Percentiles rank a stretch among this genome's conserved stretches.
phyloP scores from a whole-genome alignment of 30 jellyfish, hydroid and myxozoan genomes.

The Haliclystus octoradiatus region DNA sequence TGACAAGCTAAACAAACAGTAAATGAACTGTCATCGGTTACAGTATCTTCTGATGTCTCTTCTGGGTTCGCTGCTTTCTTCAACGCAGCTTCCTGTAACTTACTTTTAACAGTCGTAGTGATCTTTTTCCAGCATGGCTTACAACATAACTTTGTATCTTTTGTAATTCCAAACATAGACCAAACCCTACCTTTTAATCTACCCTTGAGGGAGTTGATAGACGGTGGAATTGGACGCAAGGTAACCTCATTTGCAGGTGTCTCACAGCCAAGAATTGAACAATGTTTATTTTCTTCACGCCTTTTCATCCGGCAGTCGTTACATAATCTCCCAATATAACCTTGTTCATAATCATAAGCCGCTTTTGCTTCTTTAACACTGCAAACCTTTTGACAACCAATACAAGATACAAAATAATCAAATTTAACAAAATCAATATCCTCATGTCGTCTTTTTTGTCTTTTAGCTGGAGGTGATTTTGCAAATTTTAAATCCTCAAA shows the following conservation, averaged over 20 bases:
- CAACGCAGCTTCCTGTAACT: neutral
- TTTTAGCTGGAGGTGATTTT: too few relatives aligned
- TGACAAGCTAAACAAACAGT: conserved; percentile 43
- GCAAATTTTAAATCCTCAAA: too few relatives aligned
- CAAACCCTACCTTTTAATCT: conserved; percentile 1
- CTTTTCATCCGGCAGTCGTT: conserved; percentile 11
- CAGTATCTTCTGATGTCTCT: neutral
- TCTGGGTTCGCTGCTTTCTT: neutral
- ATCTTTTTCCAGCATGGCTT: conserved; percentile 11
- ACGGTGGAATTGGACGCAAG: conserved; percentile 8
- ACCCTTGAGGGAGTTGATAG: conserved; percentile 3
- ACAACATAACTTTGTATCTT: conserved; percentile 20
- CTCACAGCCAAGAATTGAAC: conserved; percentile 29
- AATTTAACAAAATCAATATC: too few relatives aligned
- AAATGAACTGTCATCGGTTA: conserved; percentile 19
- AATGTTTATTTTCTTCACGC: conserved; percentile 7
- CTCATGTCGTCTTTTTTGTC: too few relatives aligned
- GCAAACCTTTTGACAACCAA: conserved; percentile 50
- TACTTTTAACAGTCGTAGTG: neutral
- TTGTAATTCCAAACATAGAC: conserved; percentile 10
- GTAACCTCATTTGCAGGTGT: conserved; percentile 9
- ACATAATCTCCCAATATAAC: conserved; percentile 18
- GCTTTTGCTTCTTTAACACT: conserved; percentile 41
- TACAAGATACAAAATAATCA: conserved; percentile 52
- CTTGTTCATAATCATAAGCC: conserved; percentile 29